Base-by-base conservation (phyloP, 2,113 vertebrate species). In the Oxyura jamaicensis region DNA sequence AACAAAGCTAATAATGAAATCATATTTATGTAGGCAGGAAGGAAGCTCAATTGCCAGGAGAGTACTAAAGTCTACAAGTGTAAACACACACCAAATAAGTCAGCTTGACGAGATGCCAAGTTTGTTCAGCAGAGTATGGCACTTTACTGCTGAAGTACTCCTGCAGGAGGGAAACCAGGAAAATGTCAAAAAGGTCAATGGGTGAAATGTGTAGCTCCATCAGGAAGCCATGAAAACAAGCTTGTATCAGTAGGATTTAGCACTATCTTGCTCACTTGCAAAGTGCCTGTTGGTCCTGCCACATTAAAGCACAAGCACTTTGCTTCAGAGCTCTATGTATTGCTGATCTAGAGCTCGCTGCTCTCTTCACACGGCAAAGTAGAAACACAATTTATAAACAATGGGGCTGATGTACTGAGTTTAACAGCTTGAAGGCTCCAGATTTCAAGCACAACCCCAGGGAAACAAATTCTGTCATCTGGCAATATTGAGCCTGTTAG, bases 51-150 rank as follows among this genome's bases (percentile, higher is more conserved):
- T 96, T 96, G 94, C 90, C 95, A 93, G 95, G 95, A 96, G 97
- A 97, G 93, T 95, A 90, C 96, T 97, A 95, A 96, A 95, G 60
- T 91, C 90, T 95, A 95, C 94, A 95, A 95, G 95, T 94, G 95
- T 97, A 97, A 97, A 97, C 92, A 96, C 84, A 91, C 80, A 69
- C 93, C 88, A 95, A 97, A 95, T 97, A 97, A 89, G 91, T 95
- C 94, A 87, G 66, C 78, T 90, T 97, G 97, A 97, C 56, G 48
- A 90, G 83, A 92, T 92, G 94, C 95, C 95, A 97, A 94, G 75
- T 97, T 96, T 96, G 88, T n/a, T 95, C 88, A 94, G 88, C 36
- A 67, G 59, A 92, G 88, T 91, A 88, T 86, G 94, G 84, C 95
- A 97, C 94, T 96, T 94, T 67, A 91, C 75, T 39, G 36, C 68